Evolutionary conservation across 2,797 vertebrate species (phyloP).

Genomic region (Semotilus atromaculatus): DNA sequence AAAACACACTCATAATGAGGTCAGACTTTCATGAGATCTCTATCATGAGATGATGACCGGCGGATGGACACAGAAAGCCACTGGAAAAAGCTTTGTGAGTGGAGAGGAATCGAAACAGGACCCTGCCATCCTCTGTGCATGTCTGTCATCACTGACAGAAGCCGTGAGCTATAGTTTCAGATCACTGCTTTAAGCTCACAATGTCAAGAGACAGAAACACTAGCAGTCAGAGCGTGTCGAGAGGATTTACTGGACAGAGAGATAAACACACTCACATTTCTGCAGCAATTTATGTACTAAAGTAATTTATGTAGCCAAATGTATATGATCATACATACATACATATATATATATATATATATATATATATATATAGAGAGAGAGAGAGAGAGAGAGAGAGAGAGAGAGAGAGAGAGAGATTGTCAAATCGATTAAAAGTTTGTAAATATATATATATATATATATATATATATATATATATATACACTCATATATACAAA

Average conservation of each 20-base stretch:
- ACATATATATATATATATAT: not conserved
- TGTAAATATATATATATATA: too few species aligned
- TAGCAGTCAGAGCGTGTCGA: slow-evolving; percentile 60
- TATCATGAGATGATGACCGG: slow-evolving; percentile 49
- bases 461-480: too few species aligned
- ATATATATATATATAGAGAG: too few species aligned
- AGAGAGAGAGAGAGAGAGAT: too few species aligned
- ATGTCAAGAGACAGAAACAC: slow-evolving; percentile 50
- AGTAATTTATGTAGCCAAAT: not conserved
- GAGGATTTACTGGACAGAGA: slow-evolving; percentile 33
- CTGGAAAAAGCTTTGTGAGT: slow-evolving; percentile 68
- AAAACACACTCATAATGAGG: slow-evolving; percentile 46
- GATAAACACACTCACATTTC: slow-evolving; percentile 9
- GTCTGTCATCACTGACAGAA: slow-evolving; percentile 73
- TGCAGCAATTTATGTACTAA: too few species aligned
- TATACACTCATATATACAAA: too few species aligned
- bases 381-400: too few species aligned
- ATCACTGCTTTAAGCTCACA: slow-evolving; percentile 45
- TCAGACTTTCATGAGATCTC: slow-evolving; percentile 50
- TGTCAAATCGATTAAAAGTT: too few species aligned
- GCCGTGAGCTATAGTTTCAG: slow-evolving; percentile 71
- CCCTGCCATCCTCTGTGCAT: slow-evolving; percentile 47
- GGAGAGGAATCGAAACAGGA: slow-evolving; percentile 65
- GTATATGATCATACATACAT: too few species aligned
- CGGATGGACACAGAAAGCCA: slow-evolving; percentile 60